Percentiles rank a stretch among this genome's conserved stretches.
Evolutionary conservation across 2,797 vertebrate genomes (phyloP).

Genomic region (Coregonus sp.): DNA sequence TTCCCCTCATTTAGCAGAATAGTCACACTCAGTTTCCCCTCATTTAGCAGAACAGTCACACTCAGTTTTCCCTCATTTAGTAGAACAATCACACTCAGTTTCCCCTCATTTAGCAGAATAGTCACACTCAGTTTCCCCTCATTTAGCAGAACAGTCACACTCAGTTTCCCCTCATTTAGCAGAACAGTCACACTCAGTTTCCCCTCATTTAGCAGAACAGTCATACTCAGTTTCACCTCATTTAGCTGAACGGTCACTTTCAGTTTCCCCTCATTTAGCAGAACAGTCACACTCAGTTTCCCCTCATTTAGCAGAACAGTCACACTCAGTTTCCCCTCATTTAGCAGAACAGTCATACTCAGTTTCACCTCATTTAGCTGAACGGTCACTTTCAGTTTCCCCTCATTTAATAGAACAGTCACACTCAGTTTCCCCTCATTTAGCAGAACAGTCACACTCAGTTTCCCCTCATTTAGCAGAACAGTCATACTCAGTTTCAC

Average conservation of each 20-base stretch:
- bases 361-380: too few species aligned
- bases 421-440: neutral
- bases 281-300: too few species aligned
- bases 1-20: neutral
- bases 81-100: too few species aligned
- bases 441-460: neutral
- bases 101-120: neutral
- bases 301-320: neutral
- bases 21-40: too few species aligned
- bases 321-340: too few species aligned
- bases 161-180: neutral
- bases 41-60: neutral
- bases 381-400: neutral
- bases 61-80: too few species aligned
- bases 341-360: too few species aligned
- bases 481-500: neutral
- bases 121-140: neutral
- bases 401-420: neutral
- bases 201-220: too few species aligned
- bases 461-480: neutral
- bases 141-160: too few species aligned
- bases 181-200: neutral
- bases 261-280: too few species aligned
- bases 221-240: neutral
- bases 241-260: neutral